Evolutionary conservation across 1,140 invertebrate species (phyloP).

Genomic region (Cyphomyrmex costatus): DNA sequence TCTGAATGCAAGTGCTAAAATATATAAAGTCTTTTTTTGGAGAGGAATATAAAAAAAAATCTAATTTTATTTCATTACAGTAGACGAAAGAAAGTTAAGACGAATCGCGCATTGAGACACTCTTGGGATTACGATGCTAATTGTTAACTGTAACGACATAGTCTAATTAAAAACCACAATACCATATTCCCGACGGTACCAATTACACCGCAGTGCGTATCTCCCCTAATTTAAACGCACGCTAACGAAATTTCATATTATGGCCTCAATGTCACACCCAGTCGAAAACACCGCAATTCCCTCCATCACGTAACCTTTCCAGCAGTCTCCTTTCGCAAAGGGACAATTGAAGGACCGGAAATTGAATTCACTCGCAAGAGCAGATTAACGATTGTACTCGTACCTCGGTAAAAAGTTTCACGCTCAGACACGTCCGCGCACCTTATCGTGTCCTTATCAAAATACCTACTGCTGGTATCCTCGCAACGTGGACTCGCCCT

Average conservation of each 20-base stretch:
- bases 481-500: slow-evolving; percentile 13
- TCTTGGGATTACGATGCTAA: slow-evolving; percentile 24
- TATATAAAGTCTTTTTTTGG: too few relatives aligned
- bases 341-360: slow-evolving; percentile 43
- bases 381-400: slow-evolving; percentile 36
- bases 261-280: background rate
- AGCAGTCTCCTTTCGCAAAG: slow-evolving; percentile 9
- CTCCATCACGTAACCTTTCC: slow-evolving; percentile 32
- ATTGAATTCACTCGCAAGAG: slow-evolving; percentile 43
- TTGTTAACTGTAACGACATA: slow-evolving; percentile 10
- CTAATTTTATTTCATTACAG: background rate
- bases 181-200: background rate
- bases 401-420: slow-evolving; percentile 22
- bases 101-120: background rate
- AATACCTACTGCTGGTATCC: slow-evolving; percentile 30
- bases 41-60: background rate
- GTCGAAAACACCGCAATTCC: slow-evolving; percentile 6
- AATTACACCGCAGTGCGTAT: slow-evolving; percentile 18
- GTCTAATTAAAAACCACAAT: slow-evolving; percentile 41
- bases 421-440: slow-evolving; percentile 2
- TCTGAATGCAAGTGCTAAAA: background rate
- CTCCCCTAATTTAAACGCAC: slow-evolving; percentile 27
- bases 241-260: slow-evolving; percentile 26
- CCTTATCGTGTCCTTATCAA: slow-evolving; percentile 16
- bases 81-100: background rate